Conservation (phyloP, 2,888 invertebrate species). For the Poecilus cupreus region DNA sequence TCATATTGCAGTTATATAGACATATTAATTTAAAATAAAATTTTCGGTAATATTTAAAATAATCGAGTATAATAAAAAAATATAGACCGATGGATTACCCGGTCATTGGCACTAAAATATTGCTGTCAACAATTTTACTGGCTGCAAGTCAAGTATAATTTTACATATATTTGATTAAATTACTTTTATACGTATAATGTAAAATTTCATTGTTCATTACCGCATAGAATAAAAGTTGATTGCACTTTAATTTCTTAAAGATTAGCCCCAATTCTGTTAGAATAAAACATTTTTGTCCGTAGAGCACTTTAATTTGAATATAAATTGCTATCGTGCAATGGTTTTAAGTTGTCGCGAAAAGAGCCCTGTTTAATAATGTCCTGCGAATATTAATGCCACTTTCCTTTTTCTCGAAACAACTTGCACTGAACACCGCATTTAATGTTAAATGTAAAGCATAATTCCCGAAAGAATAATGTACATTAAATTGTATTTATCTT, state of each 20-base stretch:
- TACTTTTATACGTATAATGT: too few species aligned
- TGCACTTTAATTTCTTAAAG: conserved; percentile 4
- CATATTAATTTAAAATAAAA: too few species aligned
- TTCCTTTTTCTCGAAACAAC: conserved; percentile 9
- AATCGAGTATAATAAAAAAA: too few species aligned
- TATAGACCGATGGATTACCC: too few species aligned
- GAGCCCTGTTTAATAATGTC: conserved; percentile 39
- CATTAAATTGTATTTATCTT: background rate
- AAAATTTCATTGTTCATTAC: too few species aligned
- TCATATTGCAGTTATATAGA: too few species aligned
- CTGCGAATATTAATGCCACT: conserved; percentile 31
- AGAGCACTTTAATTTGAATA: conserved; percentile 44
- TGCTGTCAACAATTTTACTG: too few species aligned
- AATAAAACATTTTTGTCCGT: conserved; percentile 44
- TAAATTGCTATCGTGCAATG: conserved; percentile 41
- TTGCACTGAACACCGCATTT: background rate
- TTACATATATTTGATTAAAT: too few species aligned
- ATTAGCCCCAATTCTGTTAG: conserved; percentile 22
- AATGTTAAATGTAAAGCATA: background rate
- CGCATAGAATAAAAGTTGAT: too few species aligned
- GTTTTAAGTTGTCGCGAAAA: conserved; percentile 38
- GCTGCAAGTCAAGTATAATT: too few species aligned
- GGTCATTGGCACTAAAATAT: too few species aligned
- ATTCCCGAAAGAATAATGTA: background rate
- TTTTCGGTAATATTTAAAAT: too few species aligned